phyloP scores from a whole-genome alignment of 1,140 invertebrate species.

The Chelonus insularis region DNA sequence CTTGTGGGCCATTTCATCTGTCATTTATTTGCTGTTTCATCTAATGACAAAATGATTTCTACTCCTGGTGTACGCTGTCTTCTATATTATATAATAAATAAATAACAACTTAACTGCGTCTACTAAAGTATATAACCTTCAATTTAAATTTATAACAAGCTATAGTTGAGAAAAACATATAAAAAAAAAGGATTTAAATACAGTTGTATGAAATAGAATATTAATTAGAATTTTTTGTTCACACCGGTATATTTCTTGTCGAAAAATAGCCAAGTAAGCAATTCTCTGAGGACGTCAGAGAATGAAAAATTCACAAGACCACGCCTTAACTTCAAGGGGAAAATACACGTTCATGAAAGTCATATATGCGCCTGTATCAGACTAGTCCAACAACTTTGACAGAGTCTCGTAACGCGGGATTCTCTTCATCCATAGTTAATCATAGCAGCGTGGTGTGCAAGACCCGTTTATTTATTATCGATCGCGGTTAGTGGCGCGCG shows the following conservation, averaged over 20 bases:
- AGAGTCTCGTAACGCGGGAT: background rate
- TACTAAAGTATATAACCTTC: background rate
- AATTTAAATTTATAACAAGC: no score
- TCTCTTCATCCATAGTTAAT: background rate
- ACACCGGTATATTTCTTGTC: no score
- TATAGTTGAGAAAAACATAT: no score
- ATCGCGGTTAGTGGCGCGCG: conserved; percentile 31
- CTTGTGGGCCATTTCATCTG: background rate
- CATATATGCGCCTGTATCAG: background rate
- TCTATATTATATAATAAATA: background rate
- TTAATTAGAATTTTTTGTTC: no score
- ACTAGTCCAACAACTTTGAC: background rate
- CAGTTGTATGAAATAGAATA: no score
- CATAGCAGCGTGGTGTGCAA: background rate
- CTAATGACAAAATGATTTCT: conserved; percentile 8
- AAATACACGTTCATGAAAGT: background rate
- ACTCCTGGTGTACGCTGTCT: background rate
- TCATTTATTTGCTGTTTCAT: background rate
- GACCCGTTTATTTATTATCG: conserved; percentile 37
- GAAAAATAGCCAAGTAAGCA: no score
- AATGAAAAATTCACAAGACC: background rate
- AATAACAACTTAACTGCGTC: background rate
- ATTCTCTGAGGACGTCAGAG: no score
- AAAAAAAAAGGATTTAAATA: no score
- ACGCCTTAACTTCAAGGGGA: background rate